A percentile compares a stretch with the other conserved stretches of the same genome.
phyloP scores from a whole-genome alignment of 2,888 invertebrate species.

The Mesoligia furuncula region DNA sequence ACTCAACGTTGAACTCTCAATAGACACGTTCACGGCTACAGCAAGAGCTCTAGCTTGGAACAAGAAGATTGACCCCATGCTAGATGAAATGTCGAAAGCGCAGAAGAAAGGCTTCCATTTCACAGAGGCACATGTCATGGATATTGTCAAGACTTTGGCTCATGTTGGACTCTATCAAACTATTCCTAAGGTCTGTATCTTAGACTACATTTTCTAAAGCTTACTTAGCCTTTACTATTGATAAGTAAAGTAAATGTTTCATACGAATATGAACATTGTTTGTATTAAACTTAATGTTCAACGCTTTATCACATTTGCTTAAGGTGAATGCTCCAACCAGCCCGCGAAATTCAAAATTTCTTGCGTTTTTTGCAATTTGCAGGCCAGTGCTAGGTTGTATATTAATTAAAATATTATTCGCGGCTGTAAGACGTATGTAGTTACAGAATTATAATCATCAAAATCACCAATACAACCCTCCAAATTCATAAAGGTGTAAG shows the following conservation, averaged over 20 bases:
- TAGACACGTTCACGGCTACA: conserved; percentile 88
- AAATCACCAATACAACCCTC: no score
- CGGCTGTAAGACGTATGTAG: no score
- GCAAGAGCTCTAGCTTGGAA: conserved; percentile 88
- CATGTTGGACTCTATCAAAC: conserved; percentile 69
- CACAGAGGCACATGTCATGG: conserved; percentile 85
- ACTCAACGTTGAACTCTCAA: conserved; percentile 85
- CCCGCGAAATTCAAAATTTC: no score
- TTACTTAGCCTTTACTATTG: background rate
- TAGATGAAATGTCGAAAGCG: conserved; percentile 80
- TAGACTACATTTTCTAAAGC: no score
- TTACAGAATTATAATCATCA: no score
- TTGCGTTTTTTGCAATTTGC: no score
- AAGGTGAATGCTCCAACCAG: no score
- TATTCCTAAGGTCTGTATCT: conserved; percentile 77
- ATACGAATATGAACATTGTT: background rate
- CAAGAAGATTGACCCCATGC: conserved; percentile 76
- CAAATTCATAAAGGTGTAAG: no score
- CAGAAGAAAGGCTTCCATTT: conserved; percentile 75
- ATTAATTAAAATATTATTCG: no score
- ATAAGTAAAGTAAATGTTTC: background rate
- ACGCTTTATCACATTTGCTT: background rate
- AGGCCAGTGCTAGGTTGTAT: no score
- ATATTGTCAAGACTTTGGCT: conserved; percentile 85
- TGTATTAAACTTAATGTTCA: background rate